phyloP scores from a whole-genome alignment of 2,888 invertebrate genomes.

The Hydroisotoma schaefferi region DNA sequence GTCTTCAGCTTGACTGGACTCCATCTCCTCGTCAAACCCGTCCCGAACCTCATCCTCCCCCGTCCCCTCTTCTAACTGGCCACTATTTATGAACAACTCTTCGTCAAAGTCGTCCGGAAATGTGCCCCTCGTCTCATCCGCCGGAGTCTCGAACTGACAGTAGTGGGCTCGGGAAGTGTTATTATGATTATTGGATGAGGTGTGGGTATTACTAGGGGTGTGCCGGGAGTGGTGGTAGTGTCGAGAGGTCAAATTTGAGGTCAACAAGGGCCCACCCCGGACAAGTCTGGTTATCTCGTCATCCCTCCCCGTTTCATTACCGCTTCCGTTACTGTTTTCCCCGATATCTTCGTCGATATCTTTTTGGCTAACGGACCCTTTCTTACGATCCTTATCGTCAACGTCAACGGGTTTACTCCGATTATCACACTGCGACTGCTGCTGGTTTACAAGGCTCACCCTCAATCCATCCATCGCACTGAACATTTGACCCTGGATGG shows the following conservation, averaged over 20 bases:
- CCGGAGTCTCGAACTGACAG: constrained; percentile 35
- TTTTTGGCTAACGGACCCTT: too few species aligned
- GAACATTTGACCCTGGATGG: background rate
- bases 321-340: constrained; percentile 9
- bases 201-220: background rate
- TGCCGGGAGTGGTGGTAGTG: background rate
- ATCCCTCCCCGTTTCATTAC: background rate
- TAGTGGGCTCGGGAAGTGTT: constrained; percentile 24
- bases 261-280: background rate
- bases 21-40: constrained; percentile 28
- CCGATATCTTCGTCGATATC: constrained; percentile 2
- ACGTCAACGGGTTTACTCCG: too few species aligned
- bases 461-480: constrained; percentile 5
- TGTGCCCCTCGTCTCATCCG: constrained; percentile 30
- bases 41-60: constrained; percentile 16
- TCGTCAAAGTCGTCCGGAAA: constrained; percentile 37
- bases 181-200: background rate
- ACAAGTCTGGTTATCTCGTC: background rate
- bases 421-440: too few species aligned
- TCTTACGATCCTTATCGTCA: too few species aligned
- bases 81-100: constrained; percentile 21
- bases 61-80: constrained; percentile 20
- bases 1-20: constrained; percentile 1
- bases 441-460: too few species aligned
- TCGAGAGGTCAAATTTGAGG: background rate